phyloP scores from a whole-genome alignment of 2,113 vertebrate genomes.

The Geococcyx californianus region DNA sequence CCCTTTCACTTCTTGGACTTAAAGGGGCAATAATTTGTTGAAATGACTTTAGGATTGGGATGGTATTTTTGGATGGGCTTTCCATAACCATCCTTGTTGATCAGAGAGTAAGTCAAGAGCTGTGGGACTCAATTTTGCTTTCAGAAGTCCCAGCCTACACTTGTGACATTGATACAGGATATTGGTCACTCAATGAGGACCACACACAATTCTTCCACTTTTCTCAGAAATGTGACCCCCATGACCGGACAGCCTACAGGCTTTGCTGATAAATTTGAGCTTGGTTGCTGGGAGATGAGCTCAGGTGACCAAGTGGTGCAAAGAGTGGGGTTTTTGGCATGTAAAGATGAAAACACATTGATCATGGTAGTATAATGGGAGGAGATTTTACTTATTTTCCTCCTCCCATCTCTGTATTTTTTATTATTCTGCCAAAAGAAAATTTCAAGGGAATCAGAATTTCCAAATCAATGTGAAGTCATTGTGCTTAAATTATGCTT shows the following conservation, averaged over 20 bases:
- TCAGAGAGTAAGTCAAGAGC: neutral
- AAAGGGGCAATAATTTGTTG: neutral
- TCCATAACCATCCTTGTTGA: neutral
- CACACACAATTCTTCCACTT: neutral
- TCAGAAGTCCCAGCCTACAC: neutral
- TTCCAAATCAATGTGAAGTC: neutral
- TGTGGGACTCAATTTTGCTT: neutral
- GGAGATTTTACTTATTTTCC: neutral
- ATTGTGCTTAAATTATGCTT: neutral
- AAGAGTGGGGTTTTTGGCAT: neutral
- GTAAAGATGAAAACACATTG: neutral
- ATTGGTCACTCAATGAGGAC: neutral
- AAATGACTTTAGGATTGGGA: neutral
- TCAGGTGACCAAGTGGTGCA: neutral
- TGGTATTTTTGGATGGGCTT: neutral
- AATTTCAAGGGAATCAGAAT: neutral
- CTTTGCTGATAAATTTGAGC: neutral
- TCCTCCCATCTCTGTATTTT: neutral
- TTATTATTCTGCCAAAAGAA: neutral
- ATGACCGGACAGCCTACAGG: neutral
- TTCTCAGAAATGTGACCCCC: neutral
- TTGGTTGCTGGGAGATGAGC: neutral
- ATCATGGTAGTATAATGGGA: neutral
- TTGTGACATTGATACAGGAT: neutral
- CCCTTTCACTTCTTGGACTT: neutral